Percentiles rank a stretch among this genome's conserved stretches.
These are phyloP conservation scores for Patella pellucida DNA, from an alignment of 2,888 invertebrate species.

Conservation along the genomic window DNA sequence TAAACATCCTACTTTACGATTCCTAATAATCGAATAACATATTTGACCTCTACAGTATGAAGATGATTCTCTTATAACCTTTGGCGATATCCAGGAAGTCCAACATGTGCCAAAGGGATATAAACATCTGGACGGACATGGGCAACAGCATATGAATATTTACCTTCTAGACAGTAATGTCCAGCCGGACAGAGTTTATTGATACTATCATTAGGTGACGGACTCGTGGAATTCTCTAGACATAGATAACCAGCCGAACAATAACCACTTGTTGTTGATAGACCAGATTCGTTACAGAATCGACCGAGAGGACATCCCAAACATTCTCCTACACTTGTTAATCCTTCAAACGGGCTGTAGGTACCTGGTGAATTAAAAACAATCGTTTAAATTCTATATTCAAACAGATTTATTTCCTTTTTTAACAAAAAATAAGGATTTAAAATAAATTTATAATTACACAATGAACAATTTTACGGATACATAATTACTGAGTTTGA, in stretches of 20 bases:
- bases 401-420: background rate
- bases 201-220: conserved; percentile 59
- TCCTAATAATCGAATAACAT: no score
- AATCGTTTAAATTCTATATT: background rate
- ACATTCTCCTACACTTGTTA: conserved; percentile 49
- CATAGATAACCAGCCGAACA: conserved; percentile 67
- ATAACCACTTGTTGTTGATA: conserved; percentile 51
- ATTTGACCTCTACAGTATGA: no score
- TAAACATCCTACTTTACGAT: no score
- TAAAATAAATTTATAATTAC: background rate
- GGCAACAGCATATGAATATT: background rate
- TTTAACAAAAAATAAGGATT: background rate
- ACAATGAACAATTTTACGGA: no score
- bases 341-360: conserved; percentile 55
- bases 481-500: no score
- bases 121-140: background rate
- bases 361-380: conserved; percentile 51
- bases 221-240: conserved; percentile 50
- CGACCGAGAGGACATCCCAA: conserved; percentile 58
- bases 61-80: no score
- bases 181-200: conserved; percentile 65
- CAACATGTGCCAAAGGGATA: no score
- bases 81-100: no score
- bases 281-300: conserved; percentile 62
- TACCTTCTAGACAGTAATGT: conserved; percentile 65